phyloP scores from a whole-genome alignment of 2,113 vertebrate genomes.

The Diglossa brunneiventris region DNA sequence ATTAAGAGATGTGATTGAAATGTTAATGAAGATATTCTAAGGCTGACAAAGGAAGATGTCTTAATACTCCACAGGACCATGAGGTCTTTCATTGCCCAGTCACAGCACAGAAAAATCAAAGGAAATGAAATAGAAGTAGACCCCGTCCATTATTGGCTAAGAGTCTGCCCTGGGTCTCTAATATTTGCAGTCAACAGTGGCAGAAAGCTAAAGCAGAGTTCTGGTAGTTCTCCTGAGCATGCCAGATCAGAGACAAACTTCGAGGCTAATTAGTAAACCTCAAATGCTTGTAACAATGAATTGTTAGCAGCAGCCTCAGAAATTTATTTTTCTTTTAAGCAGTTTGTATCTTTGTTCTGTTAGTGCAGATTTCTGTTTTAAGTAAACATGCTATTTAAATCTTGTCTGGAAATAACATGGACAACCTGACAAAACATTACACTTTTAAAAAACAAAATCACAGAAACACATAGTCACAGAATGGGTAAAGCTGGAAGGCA shows the following conservation, averaged over 20 bases:
- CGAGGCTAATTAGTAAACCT: not conserved
- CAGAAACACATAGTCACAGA: not conserved
- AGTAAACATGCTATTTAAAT: constrained; percentile 29
- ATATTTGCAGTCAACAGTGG: not conserved
- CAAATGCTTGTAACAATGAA: not conserved
- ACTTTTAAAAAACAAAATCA: not conserved
- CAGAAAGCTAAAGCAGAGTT: not conserved
- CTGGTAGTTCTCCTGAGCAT: not conserved
- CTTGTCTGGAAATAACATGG: not conserved
- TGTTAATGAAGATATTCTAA: constrained; percentile 14
- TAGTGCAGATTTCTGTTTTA: not conserved
- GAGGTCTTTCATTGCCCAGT: not conserved
- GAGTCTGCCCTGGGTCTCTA: not conserved
- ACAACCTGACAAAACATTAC: not conserved
- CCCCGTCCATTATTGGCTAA: not conserved
- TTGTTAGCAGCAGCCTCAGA: not conserved
- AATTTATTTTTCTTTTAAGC: constrained; percentile 29
- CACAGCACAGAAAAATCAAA: not conserved
- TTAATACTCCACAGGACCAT: not conserved
- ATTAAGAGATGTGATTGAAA: constrained; percentile 31
- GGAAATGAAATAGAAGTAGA: not conserved
- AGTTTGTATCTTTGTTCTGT: not conserved
- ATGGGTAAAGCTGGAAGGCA: not conserved
- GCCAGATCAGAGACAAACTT: not conserved
- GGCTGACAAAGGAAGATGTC: constrained; percentile 3